Conservation (phyloP, 2,797 vertebrate genomes). For the Erethizon dorsatum region DNA sequence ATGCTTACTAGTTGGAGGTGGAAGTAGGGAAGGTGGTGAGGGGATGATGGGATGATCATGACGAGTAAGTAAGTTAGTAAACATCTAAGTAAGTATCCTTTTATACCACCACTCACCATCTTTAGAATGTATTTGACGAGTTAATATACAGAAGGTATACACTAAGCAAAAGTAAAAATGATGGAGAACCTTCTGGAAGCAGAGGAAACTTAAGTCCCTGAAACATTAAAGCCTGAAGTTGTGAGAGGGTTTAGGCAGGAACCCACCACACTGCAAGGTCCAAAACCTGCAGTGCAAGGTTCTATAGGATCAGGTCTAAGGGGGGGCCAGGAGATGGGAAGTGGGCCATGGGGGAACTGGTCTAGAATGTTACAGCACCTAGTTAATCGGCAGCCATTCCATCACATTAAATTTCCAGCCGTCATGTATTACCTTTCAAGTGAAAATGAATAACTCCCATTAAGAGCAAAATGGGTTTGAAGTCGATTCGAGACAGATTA, state of each 20-base stretch:
- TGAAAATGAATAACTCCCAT: slow-evolving; percentile 93
- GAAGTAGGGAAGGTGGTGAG: not conserved
- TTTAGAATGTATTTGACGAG: not conserved
- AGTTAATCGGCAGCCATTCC: slow-evolving; percentile 90
- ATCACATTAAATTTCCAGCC: slow-evolving; percentile 92
- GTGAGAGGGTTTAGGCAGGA: slow-evolving; percentile 29
- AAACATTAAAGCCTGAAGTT: not conserved
- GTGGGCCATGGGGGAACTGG: slow-evolving; percentile 85
- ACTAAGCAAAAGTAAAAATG: slow-evolving; percentile 39
- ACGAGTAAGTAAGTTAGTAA: too few species aligned
- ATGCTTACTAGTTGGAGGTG: not conserved
- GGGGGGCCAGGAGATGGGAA: slow-evolving; percentile 79
- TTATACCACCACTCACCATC: not conserved
- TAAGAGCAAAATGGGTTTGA: slow-evolving; percentile 92
- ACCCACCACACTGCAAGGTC: not conserved
- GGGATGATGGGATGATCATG: not conserved
- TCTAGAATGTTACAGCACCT: slow-evolving; percentile 88
- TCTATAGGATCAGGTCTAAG: slow-evolving; percentile 50
- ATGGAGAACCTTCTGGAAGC: not conserved
- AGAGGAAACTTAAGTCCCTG: not conserved
- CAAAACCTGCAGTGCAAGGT: slow-evolving; percentile 13
- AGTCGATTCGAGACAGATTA: slow-evolving; percentile 93
- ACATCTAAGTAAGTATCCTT: not conserved
- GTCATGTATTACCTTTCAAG: slow-evolving; percentile 92
- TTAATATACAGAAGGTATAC: not conserved